Evolutionary conservation across 2,888 invertebrate species (phyloP), one percentile per base, ranked within the genome.

Genomic region (Gibbula magus): DNA sequence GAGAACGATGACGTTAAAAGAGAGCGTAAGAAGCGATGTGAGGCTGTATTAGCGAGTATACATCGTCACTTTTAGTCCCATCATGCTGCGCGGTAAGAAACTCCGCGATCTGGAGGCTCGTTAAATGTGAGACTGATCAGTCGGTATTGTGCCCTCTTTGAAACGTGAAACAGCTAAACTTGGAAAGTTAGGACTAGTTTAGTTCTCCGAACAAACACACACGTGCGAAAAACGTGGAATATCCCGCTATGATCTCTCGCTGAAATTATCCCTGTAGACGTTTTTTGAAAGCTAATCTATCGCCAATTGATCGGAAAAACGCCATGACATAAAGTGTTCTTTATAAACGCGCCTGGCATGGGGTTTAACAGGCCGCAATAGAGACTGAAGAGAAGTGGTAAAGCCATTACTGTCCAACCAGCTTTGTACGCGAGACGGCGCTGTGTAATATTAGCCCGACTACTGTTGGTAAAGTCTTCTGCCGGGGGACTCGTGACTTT

Each of bases 261-360:
- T 51, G 54, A 75, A 78, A 78, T 74, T 67, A 54, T 56, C 29
- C 56, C 81, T 77, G 73, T 81, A 45, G 76, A 73, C 70, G 73
- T 81, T 79, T 81, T 79, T 81, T 79, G 75, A 81, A 81, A 82
- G 79, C 66, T 79, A 70, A 79, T 82, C 79, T 53, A 73, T 78
- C 79, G 79, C 32, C 82, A 82, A 82, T 82, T 82, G 79, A 82
- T 77, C 77, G 78, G 79, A 79, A 79, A 82, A 82, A 79, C 74
- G 77, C 35, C 77, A 61, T 70, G 75, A 78, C 79, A 82, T 78
- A 80, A 78, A 75, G 75, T 75, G 75, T 75, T 75, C 75, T 53
- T 75, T 75, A 53, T 53, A 53, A 75, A 75, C 32, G 32, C 32
- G 35, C 75, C 53, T 51, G 53, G 75, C 39, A 75, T 75, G 75